phyloP scores from a whole-genome alignment of 2,113 vertebrate genomes.

The Paradoxurus hermaphroditus region DNA sequence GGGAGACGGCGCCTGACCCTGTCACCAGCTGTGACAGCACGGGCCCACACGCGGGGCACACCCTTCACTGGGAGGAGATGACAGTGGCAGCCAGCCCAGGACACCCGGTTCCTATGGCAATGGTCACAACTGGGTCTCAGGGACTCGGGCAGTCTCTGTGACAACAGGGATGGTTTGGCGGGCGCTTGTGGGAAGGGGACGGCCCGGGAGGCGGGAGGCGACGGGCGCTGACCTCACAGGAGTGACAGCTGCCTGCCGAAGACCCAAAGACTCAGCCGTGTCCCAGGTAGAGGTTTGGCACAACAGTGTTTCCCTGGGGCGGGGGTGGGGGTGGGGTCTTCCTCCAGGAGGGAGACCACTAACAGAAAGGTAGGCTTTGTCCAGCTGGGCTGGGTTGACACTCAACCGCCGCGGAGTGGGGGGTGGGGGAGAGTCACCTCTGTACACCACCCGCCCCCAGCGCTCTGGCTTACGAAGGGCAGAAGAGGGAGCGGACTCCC shows the following conservation, averaged over 20 bases:
- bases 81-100: neutral
- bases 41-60: neutral
- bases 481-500: neutral
- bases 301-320: neutral
- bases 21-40: neutral
- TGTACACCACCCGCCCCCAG: neutral
- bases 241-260: neutral
- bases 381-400: neutral
- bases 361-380: conserved; percentile 1
- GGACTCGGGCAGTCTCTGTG: neutral
- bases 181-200: neutral
- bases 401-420: neutral
- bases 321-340: neutral
- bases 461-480: neutral
- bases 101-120: neutral
- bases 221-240: neutral
- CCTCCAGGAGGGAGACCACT: neutral
- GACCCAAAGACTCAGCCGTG: neutral
- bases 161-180: neutral
- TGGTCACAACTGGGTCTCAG: neutral
- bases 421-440: neutral
- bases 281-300: conserved; percentile 58
- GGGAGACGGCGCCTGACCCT: neutral
- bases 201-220: neutral
- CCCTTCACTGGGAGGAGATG: neutral